Evolutionary conservation across 2,888 invertebrate species (phyloP), one percentile per base, ranked within the genome.

Genomic region (Gymnoscelis rufifasciata): DNA sequence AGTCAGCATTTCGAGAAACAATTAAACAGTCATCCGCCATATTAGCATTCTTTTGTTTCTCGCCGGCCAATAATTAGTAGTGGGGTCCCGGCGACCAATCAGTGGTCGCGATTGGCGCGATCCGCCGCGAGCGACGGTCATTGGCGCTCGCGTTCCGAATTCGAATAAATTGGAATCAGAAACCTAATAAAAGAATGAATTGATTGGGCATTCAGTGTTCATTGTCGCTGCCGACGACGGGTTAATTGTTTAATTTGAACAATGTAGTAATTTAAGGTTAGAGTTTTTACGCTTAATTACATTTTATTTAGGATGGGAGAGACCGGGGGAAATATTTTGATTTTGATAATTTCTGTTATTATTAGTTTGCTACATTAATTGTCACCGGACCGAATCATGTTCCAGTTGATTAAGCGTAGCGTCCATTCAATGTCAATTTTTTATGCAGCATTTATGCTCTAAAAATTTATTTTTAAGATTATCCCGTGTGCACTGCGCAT

Each of bases 11-110:
- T 62, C 48, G 47, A 52, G 64, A 68, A 70, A 75, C 77, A 77
- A 76, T 73, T n/a, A n/a, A n/a, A 56, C 50, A n/a, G 28, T 56
- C 54, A 44, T 56, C 57, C 62, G 79, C 79, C 80, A 79, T 77
- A 66, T 74, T 80, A 71, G 60, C 59, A 65, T 60, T 66, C 60
- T 60, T 76, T 82, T 82, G 82, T 82, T 74, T 74, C 62, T 57
- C 57, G 50, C 47, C 58, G 60, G 74, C 81, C 80, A 81, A 78
- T 83, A 81, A 83, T 83, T 82, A 79, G 78, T 56, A 53, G 53
- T 56, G 62, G 57, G 57, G 66, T 55, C 59, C 52, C 55, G 39
- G 50, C 57, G 56, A 77, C 83, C 84, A 82, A 83, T 83, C 75
- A 68, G 62, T 57, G 64, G 54, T 49, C 47, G 46, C 51, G 52